Base-by-base conservation (phyloP, 2,797 vertebrate genomes). In the Pagetopsis macropterus region DNA sequence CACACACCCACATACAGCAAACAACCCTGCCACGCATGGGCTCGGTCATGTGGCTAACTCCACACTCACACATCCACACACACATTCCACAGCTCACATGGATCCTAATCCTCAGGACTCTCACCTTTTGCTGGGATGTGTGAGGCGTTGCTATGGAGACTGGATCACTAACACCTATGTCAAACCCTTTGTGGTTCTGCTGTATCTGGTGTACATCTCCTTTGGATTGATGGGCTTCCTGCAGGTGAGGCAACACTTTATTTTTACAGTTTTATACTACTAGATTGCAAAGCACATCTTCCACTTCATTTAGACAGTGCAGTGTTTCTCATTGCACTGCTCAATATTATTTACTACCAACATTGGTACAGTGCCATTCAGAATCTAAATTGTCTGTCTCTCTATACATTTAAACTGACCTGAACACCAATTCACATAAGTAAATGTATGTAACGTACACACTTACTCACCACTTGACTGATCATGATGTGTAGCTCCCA, bases 91-190 rank as follows among this genome's bases (percentile, higher is more conserved):
- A 0, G 93, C 95, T 8, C 90, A 89, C 2, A 91, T 91, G n/a
- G 96, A 98, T 82, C 91, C 95, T 2, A 95, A 94, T 82, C 96
- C 96, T 84, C 97, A 96, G 1, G 97, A 99, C 92, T 97, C 95
- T 81, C 98, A 99, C 89, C 94, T 99, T 81, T 91, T 99, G 94
- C 95, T 99, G 86, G 97, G 97, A 80, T 99, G 98, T 89, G 96
- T 99, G 91, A 96, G 96, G 82, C 97, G 96, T 82, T 99, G 97
- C 94, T 99, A 98, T 89, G 97, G 97, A 87, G 97, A 99, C 95
- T 99, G 98, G 98, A 99, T 99, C 94, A 99, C 98, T 77, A 99
- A 99, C 92, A 99, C 98, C 63, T 99, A 99, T 0, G 98, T 99
- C 82, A 99, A 99, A 87, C 98, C 98, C 89, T 99, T 99, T 89